Base-by-base conservation (phyloP, 2,113 vertebrate species). In the Cranoglanis bouderius region DNA sequence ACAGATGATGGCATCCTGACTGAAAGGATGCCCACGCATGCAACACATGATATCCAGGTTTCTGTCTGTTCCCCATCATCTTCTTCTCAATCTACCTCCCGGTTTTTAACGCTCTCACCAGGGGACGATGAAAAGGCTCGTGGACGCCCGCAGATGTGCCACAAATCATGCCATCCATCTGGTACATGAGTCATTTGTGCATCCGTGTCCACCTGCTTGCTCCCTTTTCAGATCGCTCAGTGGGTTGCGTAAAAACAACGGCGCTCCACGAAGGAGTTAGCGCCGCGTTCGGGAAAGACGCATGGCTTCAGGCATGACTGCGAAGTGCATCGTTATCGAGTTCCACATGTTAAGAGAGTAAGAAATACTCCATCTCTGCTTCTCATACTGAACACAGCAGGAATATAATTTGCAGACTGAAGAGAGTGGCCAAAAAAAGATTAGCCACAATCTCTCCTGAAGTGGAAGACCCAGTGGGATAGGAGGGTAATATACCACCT, bases 171-270 rank as follows among this genome's bases (percentile, higher is more conserved):
- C 55, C 85, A 61, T 46, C 57, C 61, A 32, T 77, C 65, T 65
- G 82, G n/a, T 80, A 9, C 38, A 4, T 29, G 70, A 90, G 38
- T 88, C 61, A 85, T 72, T 61, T 59, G n/a, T 57, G 77, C 46
- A 7, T 82, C 85, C 26, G 21, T 57, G 77, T 87, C 82, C 86
- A 81, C 89, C 74, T 87, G 77, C 78, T 46, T 4, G 74, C 72
- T 85, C 35, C 26, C 55, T 85, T 74, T 59, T 80, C 57, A 55
- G 38, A 63, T 83, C 4, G 8, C 29, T 57, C 46, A 21, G 74
- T 0, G 26, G 53, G 53, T 19, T 19, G 67, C 3, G 16, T 16
- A 4, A 63, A 51, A 81, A 88, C 26, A 72, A 83, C 67, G n/a
- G 14, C 10, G 9, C 67, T 77, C 38, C 40, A 49, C 6, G 43